These are phyloP conservation scores for Rhodeus uyekii DNA, from an alignment of 2,797 vertebrate genomes.

Conservation along the genomic window DNA sequence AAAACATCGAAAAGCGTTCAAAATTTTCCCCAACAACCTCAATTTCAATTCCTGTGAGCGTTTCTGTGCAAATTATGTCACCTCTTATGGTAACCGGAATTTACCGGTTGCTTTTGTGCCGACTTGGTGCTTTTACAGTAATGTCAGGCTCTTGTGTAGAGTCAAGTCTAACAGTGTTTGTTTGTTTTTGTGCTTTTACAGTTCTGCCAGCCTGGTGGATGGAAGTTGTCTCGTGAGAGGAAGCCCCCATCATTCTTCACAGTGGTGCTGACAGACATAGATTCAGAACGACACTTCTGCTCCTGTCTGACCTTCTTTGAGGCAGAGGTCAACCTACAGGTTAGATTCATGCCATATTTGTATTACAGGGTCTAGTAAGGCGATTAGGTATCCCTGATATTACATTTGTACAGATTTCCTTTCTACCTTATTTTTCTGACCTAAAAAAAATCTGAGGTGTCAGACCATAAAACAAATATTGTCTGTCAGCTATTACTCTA, in stretches of 20 bases:
- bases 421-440: neutral
- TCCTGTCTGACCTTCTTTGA: constrained; percentile 96
- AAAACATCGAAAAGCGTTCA: constrained; percentile 1
- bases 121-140: neutral
- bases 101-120: neutral
- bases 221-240: constrained; percentile 90
- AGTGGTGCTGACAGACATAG: constrained; percentile 96
- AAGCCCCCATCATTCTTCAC: constrained; percentile 95
- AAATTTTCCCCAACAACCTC: neutral
- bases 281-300: constrained; percentile 97
- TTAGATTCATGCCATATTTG: constrained; percentile 62
- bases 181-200: constrained; percentile 66
- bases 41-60: neutral
- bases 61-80: neutral
- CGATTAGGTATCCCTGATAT: neutral
- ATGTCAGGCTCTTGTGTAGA: neutral
- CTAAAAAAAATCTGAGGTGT: neutral
- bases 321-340: constrained; percentile 96
- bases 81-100: neutral
- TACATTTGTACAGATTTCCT: neutral
- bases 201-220: constrained; percentile 98
- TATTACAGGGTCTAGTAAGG: neutral
- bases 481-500: neutral
- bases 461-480: neutral
- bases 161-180: neutral